Evolutionary conservation across 92 coral and sea anemone genomes (phyloP).

Genomic region (Plumapathes pennacea): DNA sequence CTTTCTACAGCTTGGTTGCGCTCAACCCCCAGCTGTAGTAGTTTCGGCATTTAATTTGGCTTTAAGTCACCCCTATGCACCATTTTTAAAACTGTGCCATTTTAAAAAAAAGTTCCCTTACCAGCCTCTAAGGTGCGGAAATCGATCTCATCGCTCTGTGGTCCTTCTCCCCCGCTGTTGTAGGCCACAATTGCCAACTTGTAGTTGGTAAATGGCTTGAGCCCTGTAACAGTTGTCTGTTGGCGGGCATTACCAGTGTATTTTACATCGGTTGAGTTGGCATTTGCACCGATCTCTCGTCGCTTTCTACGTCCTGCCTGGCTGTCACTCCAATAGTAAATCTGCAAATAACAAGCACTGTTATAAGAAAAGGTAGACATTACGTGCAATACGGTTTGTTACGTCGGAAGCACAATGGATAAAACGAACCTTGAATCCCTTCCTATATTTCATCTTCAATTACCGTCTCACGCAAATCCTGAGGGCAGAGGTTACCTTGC

Average conservation of each 20-base stretch:
- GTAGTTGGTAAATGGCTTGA: conserved; percentile 55
- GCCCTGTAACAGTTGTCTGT: conserved; percentile 31
- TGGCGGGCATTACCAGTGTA: background rate
- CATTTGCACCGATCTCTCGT: conserved; percentile 56
- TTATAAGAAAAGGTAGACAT: background rate
- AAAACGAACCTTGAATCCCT: too few species aligned
- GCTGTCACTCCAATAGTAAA: conserved; percentile 51
- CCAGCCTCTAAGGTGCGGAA: conserved; percentile 54
- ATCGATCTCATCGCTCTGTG: conserved; percentile 38
- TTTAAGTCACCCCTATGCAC: too few species aligned
- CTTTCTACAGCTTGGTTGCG: too few species aligned
- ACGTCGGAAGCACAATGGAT: background rate
- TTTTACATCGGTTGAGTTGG: conserved; percentile 11
- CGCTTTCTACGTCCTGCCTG: conserved; percentile 36
- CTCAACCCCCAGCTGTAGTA: too few species aligned
- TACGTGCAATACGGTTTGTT: background rate
- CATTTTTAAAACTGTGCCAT: too few species aligned
- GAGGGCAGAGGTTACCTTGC: too few species aligned
- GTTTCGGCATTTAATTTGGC: too few species aligned
- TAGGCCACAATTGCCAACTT: conserved; percentile 53
- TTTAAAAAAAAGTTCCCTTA: too few species aligned
- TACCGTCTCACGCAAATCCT: too few species aligned
- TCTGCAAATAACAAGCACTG: conserved; percentile 3
- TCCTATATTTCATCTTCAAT: too few species aligned
- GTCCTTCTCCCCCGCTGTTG: conserved; percentile 93